Percentiles rank a stretch among this genome's conserved stretches.
Conservation (phyloP, 1,140 invertebrate species). For the Platyscapa corneri region DNA sequence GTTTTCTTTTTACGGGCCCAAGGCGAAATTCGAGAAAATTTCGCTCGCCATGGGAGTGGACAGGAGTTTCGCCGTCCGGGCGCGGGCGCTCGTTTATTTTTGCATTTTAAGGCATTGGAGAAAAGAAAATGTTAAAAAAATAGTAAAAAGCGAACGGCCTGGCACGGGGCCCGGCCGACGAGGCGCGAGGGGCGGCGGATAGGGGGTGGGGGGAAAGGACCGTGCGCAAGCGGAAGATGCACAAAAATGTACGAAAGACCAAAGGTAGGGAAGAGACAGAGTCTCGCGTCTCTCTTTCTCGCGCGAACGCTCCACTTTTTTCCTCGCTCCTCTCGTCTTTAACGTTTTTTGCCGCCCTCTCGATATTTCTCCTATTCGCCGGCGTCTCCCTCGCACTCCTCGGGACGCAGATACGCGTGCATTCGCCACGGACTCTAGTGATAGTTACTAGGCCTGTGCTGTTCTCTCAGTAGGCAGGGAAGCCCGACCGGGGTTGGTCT, state of each 20-base stretch:
- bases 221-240: conserved; percentile 62
- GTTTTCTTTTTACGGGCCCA: conserved; percentile 59
- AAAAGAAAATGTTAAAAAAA: conserved; percentile 71
- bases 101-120: conserved; percentile 73
- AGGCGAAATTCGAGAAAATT: conserved; percentile 60
- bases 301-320: conserved; percentile 8
- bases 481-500: background rate
- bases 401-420: background rate
- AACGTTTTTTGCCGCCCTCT: conserved; percentile 5
- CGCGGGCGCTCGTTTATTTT: conserved; percentile 70
- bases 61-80: conserved; percentile 59
- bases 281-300: background rate
- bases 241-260: conserved; percentile 65
- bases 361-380: background rate
- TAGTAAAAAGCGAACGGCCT: conserved; percentile 63
- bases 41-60: conserved; percentile 48
- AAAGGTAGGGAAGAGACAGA: background rate
- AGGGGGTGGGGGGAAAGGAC: conserved; percentile 44
- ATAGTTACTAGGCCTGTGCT: background rate
- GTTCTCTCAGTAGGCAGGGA: background rate
- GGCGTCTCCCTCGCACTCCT: background rate
- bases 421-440: background rate
- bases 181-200: background rate
- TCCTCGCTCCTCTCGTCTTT: background rate
- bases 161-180: conserved; percentile 64